phyloP scores from a whole-genome alignment of 2,888 invertebrate species.

The Matsumyia berberina region DNA sequence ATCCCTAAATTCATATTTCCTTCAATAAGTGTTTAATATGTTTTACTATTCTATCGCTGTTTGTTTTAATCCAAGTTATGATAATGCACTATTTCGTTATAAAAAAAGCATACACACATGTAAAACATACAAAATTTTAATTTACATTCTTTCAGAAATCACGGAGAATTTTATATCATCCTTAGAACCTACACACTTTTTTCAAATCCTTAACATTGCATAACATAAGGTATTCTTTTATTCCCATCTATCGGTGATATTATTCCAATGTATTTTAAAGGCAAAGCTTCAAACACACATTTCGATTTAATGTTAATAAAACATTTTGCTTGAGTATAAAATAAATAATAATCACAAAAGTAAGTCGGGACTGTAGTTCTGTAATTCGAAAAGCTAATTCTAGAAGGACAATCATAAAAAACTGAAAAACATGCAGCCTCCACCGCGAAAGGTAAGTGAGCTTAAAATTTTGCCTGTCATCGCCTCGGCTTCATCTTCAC shows the following conservation, averaged over 20 bases:
- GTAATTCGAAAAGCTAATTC: conserved; percentile 38
- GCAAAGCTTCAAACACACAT: conserved; percentile 40
- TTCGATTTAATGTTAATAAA: conserved; percentile 53
- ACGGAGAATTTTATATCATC: conserved; percentile 16
- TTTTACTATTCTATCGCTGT: conserved; percentile 15
- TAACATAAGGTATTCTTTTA: conserved; percentile 53
- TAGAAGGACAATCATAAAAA: conserved; percentile 56
- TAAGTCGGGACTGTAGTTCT: conserved; percentile 20
- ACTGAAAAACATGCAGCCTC: conserved; percentile 89
- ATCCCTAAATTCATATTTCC: conserved; percentile 1
- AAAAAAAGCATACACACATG: conserved; percentile 6
- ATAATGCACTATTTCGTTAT: background rate
- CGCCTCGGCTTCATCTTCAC: background rate
- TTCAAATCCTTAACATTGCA: conserved; percentile 43
- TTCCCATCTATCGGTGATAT: conserved; percentile 47
- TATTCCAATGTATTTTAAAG: conserved; percentile 40
- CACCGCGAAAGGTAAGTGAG: conserved; percentile 91
- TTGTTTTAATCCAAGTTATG: conserved; percentile 13
- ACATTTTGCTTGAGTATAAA: conserved; percentile 75
- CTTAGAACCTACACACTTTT: conserved; percentile 27
- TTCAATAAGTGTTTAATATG: background rate
- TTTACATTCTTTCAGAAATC: conserved; percentile 21
- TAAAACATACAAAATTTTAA: conserved; percentile 23
- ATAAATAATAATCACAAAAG: conserved; percentile 42
- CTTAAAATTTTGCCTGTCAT: conserved; percentile 8